These are phyloP conservation scores for Danio jaintianensis DNA, from an alignment of 2,797 vertebrate species.

Conservation along the genomic window DNA sequence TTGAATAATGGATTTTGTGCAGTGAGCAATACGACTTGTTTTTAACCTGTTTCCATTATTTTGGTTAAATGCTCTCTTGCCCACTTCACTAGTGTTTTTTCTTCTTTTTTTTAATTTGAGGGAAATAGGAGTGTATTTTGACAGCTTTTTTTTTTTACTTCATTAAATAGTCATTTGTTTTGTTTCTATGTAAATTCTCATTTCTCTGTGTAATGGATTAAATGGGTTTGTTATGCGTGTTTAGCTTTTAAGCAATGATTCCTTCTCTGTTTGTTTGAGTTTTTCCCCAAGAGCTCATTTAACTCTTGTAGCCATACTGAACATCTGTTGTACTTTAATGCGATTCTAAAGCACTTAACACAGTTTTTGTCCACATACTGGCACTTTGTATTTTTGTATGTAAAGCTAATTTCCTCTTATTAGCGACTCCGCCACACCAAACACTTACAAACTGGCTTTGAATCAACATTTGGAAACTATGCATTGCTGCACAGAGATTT, in stretches of 20 bases:
- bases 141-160: constrained; percentile 20
- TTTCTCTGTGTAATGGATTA: constrained; percentile 14
- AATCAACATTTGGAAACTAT: constrained; percentile 63
- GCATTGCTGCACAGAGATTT: constrained; percentile 70
- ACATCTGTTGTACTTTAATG: constrained; percentile 60
- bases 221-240: constrained; percentile 4
- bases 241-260: constrained; percentile 32
- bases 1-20: constrained; percentile 39
- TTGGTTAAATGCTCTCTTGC: constrained; percentile 39
- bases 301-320: constrained; percentile 60
- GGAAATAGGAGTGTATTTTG: background rate
- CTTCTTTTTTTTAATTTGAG: constrained; percentile 48
- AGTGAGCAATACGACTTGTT: constrained; percentile 31
- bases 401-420: constrained; percentile 17
- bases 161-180: constrained; percentile 38
- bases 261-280: constrained; percentile 55
- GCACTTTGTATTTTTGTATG: constrained; percentile 27
- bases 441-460: constrained; percentile 40
- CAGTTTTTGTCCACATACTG: constrained; percentile 26
- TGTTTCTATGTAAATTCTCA: constrained; percentile 15
- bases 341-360: constrained; percentile 59
- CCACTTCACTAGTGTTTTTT: constrained; percentile 58
- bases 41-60: constrained; percentile 18
- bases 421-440: constrained; percentile 9
- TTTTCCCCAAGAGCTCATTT: constrained; percentile 54